Evolutionary conservation across 2,113 vertebrate species (phyloP).

Genomic region (Eptatretus burgeri): DNA sequence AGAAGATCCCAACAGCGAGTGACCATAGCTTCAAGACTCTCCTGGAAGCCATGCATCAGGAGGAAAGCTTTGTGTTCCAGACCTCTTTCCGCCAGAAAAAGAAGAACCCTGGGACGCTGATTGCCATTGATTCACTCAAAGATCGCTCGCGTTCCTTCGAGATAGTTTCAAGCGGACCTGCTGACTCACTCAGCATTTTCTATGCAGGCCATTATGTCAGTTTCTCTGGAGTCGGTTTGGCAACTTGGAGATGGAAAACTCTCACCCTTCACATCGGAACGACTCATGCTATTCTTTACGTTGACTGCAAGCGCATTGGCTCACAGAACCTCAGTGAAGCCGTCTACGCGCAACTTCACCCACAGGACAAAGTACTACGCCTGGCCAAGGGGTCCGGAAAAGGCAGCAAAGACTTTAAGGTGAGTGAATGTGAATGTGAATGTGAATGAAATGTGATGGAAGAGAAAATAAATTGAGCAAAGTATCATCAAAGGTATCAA

Average conservation of each 20-base stretch:
- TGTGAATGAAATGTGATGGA: too few relatives aligned
- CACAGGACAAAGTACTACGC: conserved; percentile 33
- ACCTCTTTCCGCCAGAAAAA: conserved; percentile 55
- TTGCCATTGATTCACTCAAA: conserved; percentile 47
- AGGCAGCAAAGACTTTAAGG: conserved; percentile 53
- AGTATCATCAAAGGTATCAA: too few relatives aligned
- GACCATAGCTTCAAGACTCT: conserved; percentile 61
- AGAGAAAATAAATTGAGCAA: too few relatives aligned
- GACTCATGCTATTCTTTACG: conserved; percentile 51
- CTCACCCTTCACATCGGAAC: conserved; percentile 81
- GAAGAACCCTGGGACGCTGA: conserved; percentile 38
- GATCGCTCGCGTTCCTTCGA: conserved; percentile 51
- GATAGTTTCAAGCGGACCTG: conserved; percentile 59
- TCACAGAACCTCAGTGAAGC: conserved; percentile 44
- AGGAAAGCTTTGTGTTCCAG: conserved; percentile 66
- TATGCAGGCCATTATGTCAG: conserved; percentile 45
- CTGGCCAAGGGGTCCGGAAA: conserved; percentile 42
- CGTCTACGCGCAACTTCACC: conserved; percentile 45
- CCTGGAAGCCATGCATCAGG: conserved; percentile 46
- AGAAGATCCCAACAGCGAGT: conserved; percentile 45
- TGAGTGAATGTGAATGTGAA: conserved; percentile 12
- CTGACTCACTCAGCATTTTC: conserved; percentile 54
- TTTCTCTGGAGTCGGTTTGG: conserved; percentile 47
- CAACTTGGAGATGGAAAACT: conserved; percentile 63
- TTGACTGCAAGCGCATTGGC: conserved; percentile 70